These are phyloP conservation scores for Adelognathus sp. DNA, from an alignment of 2,888 invertebrate species.

Conservation along the genomic window DNA sequence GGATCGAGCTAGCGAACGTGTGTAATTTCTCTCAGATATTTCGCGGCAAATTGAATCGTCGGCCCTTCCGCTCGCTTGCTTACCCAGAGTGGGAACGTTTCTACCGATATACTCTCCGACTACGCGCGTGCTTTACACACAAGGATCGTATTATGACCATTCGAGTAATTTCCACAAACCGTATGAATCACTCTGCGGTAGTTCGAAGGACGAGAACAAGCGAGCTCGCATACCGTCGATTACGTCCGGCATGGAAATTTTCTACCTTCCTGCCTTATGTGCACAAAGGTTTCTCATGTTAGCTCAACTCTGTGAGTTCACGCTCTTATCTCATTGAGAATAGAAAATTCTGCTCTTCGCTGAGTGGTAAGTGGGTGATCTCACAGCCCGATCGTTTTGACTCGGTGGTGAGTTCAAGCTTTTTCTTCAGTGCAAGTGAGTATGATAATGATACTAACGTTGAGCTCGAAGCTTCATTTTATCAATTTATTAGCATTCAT, in stretches of 20 bases:
- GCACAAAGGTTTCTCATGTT: background rate
- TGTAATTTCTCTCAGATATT: conserved; percentile 52
- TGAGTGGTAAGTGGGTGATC: background rate
- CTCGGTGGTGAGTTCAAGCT: background rate
- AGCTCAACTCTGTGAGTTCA: background rate
- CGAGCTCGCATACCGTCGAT: conserved; percentile 46
- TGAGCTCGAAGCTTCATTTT: too few species aligned
- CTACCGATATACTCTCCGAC: background rate
- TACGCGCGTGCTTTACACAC: conserved; percentile 21
- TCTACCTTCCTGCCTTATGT: background rate
- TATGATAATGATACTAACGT: background rate
- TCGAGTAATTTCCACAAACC: conserved; percentile 42
- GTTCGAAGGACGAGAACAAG: conserved; percentile 26
- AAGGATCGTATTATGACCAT: background rate
- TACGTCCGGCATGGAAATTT: conserved; percentile 25
- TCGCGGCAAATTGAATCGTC: conserved; percentile 52
- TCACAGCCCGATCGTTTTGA: background rate
- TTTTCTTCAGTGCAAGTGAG: background rate
- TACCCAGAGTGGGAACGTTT: conserved; percentile 35
- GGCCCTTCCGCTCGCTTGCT: conserved; percentile 46
- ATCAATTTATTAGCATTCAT: too few species aligned
- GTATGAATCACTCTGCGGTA: conserved; percentile 54
- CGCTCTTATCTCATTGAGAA: background rate
- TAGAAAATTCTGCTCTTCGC: background rate
- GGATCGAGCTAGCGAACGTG: conserved; percentile 47